phyloP scores from a whole-genome alignment of 2,113 vertebrate species.

The Hypanus sabinus region DNA sequence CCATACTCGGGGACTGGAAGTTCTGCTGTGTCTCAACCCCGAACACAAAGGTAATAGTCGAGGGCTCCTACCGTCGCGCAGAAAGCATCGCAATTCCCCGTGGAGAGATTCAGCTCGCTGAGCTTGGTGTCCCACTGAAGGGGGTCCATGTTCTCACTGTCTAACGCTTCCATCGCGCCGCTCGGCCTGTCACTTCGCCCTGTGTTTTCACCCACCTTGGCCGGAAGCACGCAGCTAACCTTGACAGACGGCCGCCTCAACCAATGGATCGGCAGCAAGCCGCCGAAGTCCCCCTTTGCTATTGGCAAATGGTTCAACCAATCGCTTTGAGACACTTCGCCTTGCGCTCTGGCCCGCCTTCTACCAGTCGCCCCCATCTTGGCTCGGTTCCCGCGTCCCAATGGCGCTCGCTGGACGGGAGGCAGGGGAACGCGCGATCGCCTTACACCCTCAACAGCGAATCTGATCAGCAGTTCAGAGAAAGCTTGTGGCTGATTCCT shows the following conservation, averaged over 20 bases:
- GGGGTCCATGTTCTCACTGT: background rate
- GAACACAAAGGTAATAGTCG: background rate
- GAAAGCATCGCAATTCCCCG: background rate
- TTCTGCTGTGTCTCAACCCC: background rate
- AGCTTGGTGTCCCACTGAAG: slow-evolving; percentile 25
- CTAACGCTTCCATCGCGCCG: background rate
- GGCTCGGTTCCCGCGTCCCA: too few relatives aligned
- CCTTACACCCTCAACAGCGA: too few relatives aligned
- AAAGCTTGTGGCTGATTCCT: too few relatives aligned
- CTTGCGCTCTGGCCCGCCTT: background rate
- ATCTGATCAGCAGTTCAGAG: too few relatives aligned
- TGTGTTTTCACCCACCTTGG: background rate
- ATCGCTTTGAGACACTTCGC: background rate
- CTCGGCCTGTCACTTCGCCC: background rate
- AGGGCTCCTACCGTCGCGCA: background rate
- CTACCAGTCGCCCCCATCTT: background rate
- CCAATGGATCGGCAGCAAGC: background rate
- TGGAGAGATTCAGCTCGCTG: background rate
- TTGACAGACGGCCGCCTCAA: background rate
- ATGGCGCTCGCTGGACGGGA: too few relatives aligned
- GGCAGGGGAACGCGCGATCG: too few relatives aligned
- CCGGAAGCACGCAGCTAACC: background rate
- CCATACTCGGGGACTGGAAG: background rate
- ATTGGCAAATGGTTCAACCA: background rate
- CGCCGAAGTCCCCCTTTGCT: fast-evolving